Evolutionary conservation across 2,888 invertebrate species (phyloP).

Genomic region (Oxycera nigricornis): DNA sequence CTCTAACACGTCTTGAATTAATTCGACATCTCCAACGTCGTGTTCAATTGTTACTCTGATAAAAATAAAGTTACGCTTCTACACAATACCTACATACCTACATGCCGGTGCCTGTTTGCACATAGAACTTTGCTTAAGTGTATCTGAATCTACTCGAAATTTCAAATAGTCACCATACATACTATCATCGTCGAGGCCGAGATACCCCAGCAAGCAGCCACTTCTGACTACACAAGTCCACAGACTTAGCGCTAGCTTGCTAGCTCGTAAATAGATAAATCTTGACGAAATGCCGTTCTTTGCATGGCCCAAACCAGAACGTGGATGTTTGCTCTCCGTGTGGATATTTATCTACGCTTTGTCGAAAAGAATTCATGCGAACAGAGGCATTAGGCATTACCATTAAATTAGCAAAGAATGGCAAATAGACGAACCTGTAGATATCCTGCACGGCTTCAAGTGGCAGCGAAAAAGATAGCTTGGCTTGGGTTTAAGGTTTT

Average conservation of each 20-base stretch:
- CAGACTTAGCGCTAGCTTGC: neutral
- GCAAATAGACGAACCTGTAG: neutral
- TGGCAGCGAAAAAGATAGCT: slow-evolving; percentile 5
- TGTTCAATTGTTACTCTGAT: neutral
- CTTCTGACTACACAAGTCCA: neutral
- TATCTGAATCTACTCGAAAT: neutral
- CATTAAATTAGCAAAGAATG: slow-evolving; percentile 35
- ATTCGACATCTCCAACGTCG: neutral
- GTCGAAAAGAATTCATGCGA: slow-evolving; percentile 4
- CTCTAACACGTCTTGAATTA: neutral
- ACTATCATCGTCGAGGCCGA: neutral
- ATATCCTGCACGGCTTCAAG: neutral
- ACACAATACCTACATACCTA: neutral
- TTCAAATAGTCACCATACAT: neutral
- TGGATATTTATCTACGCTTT: neutral
- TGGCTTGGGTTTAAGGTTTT: neutral
- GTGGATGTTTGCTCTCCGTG: neutral
- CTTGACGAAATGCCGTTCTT: slow-evolving; percentile 8
- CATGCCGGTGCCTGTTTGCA: neutral
- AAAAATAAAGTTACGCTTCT: neutral
- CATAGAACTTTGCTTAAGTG: neutral
- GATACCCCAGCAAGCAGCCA: neutral
- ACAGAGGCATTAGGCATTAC: slow-evolving; percentile 21
- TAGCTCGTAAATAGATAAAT: slow-evolving; percentile 21
- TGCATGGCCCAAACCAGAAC: neutral